Conservation (phyloP, 2,797 vertebrate genomes). For the Cheracebus regulus region DNA sequence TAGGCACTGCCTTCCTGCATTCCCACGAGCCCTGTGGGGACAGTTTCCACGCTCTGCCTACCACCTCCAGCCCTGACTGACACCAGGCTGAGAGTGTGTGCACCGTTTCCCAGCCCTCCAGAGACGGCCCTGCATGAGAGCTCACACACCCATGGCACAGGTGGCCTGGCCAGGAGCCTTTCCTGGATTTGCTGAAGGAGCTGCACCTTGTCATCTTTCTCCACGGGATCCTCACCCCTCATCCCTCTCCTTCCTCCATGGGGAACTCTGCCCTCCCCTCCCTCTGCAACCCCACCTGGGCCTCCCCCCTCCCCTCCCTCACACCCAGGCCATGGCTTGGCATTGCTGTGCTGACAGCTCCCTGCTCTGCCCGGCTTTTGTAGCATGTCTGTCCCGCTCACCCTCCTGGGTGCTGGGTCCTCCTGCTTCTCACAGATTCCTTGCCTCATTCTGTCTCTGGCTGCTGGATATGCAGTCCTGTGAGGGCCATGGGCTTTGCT, state of each 20-base stretch:
- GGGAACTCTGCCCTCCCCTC: not conserved
- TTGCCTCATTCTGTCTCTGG: not conserved
- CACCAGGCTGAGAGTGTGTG: not conserved
- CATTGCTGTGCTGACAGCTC: not conserved
- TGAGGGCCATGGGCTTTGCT: not conserved
- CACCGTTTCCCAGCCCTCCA: no score
- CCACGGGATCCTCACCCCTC: no score
- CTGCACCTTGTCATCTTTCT: no score
- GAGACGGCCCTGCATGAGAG: no score
- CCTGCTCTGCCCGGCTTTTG: no score
- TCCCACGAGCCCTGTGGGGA: not conserved
- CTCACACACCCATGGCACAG: not conserved
- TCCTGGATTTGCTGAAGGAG: not conserved
- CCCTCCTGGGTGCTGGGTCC: no score
- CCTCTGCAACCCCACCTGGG: not conserved
- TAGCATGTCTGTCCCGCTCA: not conserved
- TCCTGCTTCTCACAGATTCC: not conserved
- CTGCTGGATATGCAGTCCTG: not conserved
- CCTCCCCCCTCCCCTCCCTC: not conserved
- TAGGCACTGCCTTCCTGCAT: not conserved
- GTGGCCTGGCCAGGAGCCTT: not conserved
- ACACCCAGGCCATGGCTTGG: not conserved
- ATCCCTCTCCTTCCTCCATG: not conserved
- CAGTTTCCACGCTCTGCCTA: no score
- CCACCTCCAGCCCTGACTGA: not conserved